Evolutionary conservation across 2,888 invertebrate genomes (phyloP).

Genomic region (Physocephala rufipes): DNA sequence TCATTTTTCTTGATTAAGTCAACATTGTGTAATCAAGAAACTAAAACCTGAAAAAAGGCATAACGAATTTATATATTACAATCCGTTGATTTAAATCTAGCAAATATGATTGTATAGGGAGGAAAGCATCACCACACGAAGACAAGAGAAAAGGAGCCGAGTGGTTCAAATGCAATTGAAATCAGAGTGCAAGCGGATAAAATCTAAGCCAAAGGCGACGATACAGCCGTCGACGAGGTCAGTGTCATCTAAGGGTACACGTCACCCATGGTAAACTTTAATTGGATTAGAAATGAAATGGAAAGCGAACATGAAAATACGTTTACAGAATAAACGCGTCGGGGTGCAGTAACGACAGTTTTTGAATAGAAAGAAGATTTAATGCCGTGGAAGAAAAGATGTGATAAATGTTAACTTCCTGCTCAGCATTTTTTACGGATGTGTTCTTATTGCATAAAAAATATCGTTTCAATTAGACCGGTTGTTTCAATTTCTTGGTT

Average conservation of each 20-base stretch:
- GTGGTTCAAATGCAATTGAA: constrained; percentile 52
- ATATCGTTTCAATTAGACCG: background rate
- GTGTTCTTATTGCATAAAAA: background rate
- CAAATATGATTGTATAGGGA: background rate
- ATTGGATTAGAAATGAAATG: background rate
- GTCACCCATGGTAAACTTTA: background rate
- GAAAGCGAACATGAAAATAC: background rate
- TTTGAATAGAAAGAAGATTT: background rate
- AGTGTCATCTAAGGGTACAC: background rate
- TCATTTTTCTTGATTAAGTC: constrained; percentile 61
- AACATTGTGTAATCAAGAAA: constrained; percentile 58
- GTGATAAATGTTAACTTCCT: constrained; percentile 61
- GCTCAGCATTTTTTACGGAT: constrained; percentile 51
- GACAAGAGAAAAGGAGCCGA: constrained; percentile 18
- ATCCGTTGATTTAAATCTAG: background rate
- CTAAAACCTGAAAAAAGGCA: constrained; percentile 51
- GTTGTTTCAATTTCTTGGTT: background rate
- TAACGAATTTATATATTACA: constrained; percentile 46
- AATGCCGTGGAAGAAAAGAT: constrained; percentile 38
- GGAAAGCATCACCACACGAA: constrained; percentile 8
- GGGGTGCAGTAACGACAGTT: background rate
- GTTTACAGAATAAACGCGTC: background rate
- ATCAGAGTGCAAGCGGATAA: constrained; percentile 52
- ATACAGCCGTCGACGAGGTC: background rate
- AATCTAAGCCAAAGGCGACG: constrained; percentile 6